phyloP scores from a whole-genome alignment of 2,888 invertebrate species.

The Xestoiulus laeticollis region DNA sequence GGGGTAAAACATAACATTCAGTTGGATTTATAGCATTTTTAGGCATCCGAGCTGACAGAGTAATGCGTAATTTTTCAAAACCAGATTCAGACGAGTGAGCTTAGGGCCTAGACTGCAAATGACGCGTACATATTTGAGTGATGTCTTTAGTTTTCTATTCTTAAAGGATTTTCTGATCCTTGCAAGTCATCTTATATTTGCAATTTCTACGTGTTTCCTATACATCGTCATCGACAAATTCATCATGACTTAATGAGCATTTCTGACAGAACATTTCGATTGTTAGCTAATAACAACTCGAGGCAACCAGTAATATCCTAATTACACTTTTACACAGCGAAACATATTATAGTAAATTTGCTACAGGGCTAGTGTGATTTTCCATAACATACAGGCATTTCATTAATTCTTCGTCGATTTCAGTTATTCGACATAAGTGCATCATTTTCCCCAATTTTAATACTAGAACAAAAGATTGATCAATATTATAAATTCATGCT shows the following conservation, averaged over 20 bases:
- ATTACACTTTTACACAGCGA: background rate
- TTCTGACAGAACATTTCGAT: background rate
- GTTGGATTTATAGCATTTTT: background rate
- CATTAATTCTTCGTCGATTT: background rate
- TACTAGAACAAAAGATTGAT: background rate
- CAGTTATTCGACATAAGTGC: background rate
- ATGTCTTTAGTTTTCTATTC: background rate
- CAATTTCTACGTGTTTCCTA: background rate
- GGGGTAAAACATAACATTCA: background rate
- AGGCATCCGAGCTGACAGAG: background rate
- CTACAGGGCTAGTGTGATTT: background rate
- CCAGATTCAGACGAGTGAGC: background rate
- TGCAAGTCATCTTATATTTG: background rate
- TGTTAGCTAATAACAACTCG: background rate
- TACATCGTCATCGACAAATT: background rate
- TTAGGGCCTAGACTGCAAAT: background rate
- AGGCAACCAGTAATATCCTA: background rate
- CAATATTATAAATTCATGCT: background rate
- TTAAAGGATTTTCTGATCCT: background rate
- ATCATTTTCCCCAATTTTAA: background rate
- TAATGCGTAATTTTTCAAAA: background rate
- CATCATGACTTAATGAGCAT: conserved; percentile 8
- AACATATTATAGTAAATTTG: background rate
- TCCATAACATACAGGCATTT: background rate
- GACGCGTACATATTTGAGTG: background rate